phyloP scores from a whole-genome alignment of 2,888 invertebrate genomes.

The Heliconius erato region DNA sequence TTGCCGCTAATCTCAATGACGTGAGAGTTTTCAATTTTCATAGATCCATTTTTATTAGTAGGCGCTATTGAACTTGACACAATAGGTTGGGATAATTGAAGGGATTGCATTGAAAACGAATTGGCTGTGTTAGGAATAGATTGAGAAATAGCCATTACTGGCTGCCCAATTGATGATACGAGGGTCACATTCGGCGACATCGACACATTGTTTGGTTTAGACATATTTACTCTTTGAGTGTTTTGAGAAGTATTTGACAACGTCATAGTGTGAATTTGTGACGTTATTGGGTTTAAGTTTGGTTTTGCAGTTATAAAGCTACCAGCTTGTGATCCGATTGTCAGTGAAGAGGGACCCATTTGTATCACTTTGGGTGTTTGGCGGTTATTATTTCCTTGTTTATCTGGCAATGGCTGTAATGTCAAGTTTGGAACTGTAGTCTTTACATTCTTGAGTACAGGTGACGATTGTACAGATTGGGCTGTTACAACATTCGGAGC shows the following conservation, averaged over 20 bases:
- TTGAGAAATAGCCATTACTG: slow-evolving; percentile 82
- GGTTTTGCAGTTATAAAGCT: slow-evolving; percentile 74
- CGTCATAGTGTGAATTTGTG: slow-evolving; percentile 80
- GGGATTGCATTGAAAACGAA: slow-evolving; percentile 78
- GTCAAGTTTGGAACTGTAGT: slow-evolving; percentile 79
- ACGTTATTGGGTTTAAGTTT: slow-evolving; percentile 81
- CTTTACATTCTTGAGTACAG: slow-evolving; percentile 75
- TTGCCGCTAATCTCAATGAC: slow-evolving; percentile 83
- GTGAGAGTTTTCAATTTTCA: slow-evolving; percentile 80
- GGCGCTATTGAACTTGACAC: slow-evolving; percentile 82
- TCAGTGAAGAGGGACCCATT: slow-evolving; percentile 71
- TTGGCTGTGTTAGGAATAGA: slow-evolving; percentile 72
- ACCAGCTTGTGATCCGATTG: slow-evolving; percentile 70
- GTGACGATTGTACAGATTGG: slow-evolving; percentile 77
- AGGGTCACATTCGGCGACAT: slow-evolving; percentile 81
- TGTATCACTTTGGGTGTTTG: slow-evolving; percentile 81
- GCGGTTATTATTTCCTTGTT: slow-evolving; percentile 70
- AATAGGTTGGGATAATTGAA: slow-evolving; percentile 81
- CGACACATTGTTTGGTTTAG: slow-evolving; percentile 73
- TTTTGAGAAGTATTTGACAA: slow-evolving; percentile 74
- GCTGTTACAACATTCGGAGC: slow-evolving; percentile 78
- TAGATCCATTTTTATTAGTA: slow-evolving; percentile 68
- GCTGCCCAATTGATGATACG: slow-evolving; percentile 79
- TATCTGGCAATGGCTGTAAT: slow-evolving; percentile 81
- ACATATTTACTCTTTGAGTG: slow-evolving; percentile 69